These are phyloP conservation scores for Aleiodes sp. DNA, from an alignment of 1,140 invertebrate genomes.

Conservation along the genomic window DNA sequence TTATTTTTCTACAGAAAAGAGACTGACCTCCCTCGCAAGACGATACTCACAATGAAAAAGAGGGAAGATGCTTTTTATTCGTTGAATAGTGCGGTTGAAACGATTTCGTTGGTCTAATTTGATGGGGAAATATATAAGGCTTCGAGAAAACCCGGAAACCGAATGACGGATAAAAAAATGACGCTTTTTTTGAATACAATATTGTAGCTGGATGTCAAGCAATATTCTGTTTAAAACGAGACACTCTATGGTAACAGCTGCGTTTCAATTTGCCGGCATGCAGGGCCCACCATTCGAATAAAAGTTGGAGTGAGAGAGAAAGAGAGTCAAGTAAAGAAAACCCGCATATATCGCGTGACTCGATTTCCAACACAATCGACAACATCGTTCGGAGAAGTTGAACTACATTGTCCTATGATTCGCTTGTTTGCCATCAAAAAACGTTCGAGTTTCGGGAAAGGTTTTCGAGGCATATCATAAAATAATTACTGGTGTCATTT, in stretches of 20 bases:
- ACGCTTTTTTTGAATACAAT: constrained; percentile 10
- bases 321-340: neutral
- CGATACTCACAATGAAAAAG: neutral
- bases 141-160: constrained; percentile 3
- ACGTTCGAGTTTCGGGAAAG: neutral
- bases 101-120: neutral
- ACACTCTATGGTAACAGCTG: constrained; percentile 25
- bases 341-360: constrained; percentile 18
- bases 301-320: neutral
- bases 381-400: neutral
- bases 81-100: neutral
- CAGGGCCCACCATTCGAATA: neutral
- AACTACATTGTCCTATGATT: neutral
- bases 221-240: constrained; percentile 19
- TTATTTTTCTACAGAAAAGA: constrained; percentile 7
- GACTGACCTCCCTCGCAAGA: constrained; percentile 10
- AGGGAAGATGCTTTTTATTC: neutral
- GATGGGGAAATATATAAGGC: constrained; percentile 1
- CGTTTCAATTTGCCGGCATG: constrained; percentile 20
- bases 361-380: constrained; percentile 2
- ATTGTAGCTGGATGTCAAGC: constrained; percentile 11
- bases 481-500: neutral
- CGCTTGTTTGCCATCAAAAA: neutral
- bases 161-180: neutral
- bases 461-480: neutral